These are phyloP conservation scores for Apteryx mantelli DNA, from an alignment of 2,113 vertebrate species.

Conservation along the genomic window DNA sequence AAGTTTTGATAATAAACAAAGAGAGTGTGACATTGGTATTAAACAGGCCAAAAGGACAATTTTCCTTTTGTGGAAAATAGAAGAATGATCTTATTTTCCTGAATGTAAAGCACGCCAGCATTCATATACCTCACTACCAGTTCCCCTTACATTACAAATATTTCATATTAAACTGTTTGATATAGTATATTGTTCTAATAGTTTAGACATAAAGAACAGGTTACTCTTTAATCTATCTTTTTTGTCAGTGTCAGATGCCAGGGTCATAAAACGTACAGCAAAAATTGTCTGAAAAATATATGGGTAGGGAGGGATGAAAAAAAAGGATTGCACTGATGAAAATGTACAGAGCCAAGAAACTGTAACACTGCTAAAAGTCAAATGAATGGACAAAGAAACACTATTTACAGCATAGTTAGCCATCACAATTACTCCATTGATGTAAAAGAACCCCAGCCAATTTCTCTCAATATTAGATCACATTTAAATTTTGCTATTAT, in stretches of 20 bases:
- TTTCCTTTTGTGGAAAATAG: background rate
- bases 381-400: constrained; percentile 71
- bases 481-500: constrained; percentile 51
- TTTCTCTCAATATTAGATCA: constrained; percentile 52
- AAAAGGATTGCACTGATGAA: background rate
- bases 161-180: background rate
- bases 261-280: background rate
- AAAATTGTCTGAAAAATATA: constrained; percentile 4
- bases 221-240: background rate
- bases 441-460: background rate
- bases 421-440: constrained; percentile 65
- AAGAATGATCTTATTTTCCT: background rate
- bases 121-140: background rate
- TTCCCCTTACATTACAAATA: background rate
- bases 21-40: background rate
- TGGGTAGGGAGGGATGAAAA: background rate
- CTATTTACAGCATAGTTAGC: constrained; percentile 45
- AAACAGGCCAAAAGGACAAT: background rate
- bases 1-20: background rate
- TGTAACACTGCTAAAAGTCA: constrained; percentile 43
- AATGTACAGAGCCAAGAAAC: constrained; percentile 31
- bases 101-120: background rate
- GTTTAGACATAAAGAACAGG: background rate
- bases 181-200: background rate
- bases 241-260: background rate